Conservation (phyloP, 2,797 vertebrate genomes). For the Crocidura indochinensis region DNA sequence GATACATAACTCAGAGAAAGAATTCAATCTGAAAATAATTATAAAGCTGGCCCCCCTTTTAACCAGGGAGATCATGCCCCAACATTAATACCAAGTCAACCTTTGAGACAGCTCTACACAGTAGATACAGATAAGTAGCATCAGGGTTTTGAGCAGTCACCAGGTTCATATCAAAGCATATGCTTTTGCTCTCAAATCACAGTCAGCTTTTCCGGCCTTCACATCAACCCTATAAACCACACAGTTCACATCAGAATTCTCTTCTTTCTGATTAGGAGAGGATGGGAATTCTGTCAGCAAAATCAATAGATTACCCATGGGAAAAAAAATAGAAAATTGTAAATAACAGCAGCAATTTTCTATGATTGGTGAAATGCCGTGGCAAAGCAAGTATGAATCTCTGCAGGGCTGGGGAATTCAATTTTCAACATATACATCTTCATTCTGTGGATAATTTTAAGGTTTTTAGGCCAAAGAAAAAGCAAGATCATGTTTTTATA, state of each 20-base stretch:
- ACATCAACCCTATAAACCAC: constrained; percentile 41
- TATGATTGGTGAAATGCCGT: constrained; percentile 28
- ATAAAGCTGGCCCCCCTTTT: not conserved
- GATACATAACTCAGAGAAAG: not conserved
- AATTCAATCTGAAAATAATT: constrained; percentile 38
- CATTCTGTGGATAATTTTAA: constrained; percentile 10
- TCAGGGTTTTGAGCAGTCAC: constrained; percentile 25
- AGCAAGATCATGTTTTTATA: not conserved
- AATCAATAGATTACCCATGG: constrained; percentile 66
- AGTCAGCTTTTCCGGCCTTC: constrained; percentile 24
- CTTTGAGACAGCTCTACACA: not conserved
- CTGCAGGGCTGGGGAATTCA: not conserved
- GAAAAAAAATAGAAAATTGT: constrained; percentile 53
- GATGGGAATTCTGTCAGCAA: constrained; percentile 67
- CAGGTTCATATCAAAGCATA: constrained; percentile 54
- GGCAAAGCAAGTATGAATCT: constrained; percentile 35
- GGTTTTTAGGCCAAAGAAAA: not conserved
- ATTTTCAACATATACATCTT: constrained; percentile 9
- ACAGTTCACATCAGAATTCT: constrained; percentile 50
- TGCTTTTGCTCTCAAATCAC: constrained; percentile 29
- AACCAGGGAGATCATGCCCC: not conserved
- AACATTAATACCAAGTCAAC: not conserved
- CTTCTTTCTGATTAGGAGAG: constrained; percentile 70
- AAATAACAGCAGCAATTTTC: constrained; percentile 72
- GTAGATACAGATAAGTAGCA: not conserved